phyloP scores from a whole-genome alignment of 2,113 vertebrate species.

The Megalops atlanticus region DNA sequence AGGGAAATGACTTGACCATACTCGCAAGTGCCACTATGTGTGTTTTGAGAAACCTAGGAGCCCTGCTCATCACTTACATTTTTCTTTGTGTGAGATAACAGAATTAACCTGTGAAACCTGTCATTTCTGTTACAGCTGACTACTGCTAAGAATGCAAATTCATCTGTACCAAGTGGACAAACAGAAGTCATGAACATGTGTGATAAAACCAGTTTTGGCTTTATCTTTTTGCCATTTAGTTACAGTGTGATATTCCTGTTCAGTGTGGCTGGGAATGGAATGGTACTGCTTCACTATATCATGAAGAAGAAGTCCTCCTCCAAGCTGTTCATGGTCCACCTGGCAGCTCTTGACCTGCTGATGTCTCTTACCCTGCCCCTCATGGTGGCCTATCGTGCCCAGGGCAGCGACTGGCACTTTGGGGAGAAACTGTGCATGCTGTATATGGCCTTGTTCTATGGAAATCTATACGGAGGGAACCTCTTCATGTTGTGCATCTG shows the following conservation, averaged over 20 bases:
- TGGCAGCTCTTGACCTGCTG: conserved; percentile 15
- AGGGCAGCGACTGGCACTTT: conserved; percentile 7
- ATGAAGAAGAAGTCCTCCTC: neutral
- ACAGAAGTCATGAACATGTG: neutral
- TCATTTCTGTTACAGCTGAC: neutral
- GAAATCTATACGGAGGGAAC: conserved; percentile 7
- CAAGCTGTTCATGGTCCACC: neutral
- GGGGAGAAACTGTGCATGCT: neutral
- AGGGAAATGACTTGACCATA: too few species aligned
- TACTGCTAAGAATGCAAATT: neutral
- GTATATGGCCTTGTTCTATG: neutral
- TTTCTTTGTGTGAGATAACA: too few species aligned
- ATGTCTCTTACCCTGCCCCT: conserved; percentile 7
- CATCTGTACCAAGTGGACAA: neutral
- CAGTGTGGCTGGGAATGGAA: neutral
- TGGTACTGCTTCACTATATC: neutral
- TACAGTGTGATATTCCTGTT: neutral
- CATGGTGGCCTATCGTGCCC: neutral
- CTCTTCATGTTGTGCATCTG: conserved; percentile 9
- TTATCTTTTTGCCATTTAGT: neutral
- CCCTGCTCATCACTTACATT: too few species aligned
- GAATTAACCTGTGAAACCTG: too few species aligned
- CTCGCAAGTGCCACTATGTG: too few species aligned
- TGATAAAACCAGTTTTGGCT: neutral
- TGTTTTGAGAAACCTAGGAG: too few species aligned